Evolutionary conservation across 2,888 invertebrate genomes (phyloP), one percentile per base, ranked within the genome.

Genomic region (Scaptomyza tumidula): DNA sequence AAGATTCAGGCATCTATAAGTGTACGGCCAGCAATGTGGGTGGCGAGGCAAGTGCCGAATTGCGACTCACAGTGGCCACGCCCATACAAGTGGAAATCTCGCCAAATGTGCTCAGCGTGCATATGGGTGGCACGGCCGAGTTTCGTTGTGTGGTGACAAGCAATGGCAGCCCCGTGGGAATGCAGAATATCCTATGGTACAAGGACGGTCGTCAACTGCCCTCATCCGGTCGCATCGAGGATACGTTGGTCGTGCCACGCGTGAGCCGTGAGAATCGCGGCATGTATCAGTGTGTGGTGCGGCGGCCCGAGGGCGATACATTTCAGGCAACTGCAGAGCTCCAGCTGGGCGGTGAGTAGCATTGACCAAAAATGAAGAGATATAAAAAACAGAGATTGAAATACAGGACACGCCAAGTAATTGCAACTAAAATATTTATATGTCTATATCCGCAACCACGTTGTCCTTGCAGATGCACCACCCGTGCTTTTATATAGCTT

Each of bases 301-400:
- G 95, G 68, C 92, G 95, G 72, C 93, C 95, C 35, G 95, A 95
- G 89, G 95, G 95, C 14, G 95, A 95, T 87, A 95, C 95, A 3
- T 95, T 95, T 29, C 96, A 96, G 90, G 96, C 95, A 9, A 94
- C 96, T 0, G 95, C 95, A 0, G 96, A 96, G 91, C 93, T 96
- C 52, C 94, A 95, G 89, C 92, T 96, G 69, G 95, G 95, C 89
- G 95, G 95, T 96, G 90, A 93, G 93, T 91, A 64, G 60, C 46
- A 61, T 35, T 24, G 44, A 24, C 37, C 19, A 45, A 60, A 39
- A 66, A 60, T 14, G 3, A 13, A 33, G 13, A 3, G 13, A 1
- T 1, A 13, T 2, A 11, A n/a, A 39, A 44, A 46, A 43, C 5
- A 10, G 45, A 49, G 41, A 43, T 16, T 41, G 41, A 27, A 39